A percentile compares a stretch with the other conserved stretches of the same genome.
Evolutionary conservation across 2,797 vertebrate genomes (phyloP).

Genomic region (Dromococcyx pavoninus): DNA sequence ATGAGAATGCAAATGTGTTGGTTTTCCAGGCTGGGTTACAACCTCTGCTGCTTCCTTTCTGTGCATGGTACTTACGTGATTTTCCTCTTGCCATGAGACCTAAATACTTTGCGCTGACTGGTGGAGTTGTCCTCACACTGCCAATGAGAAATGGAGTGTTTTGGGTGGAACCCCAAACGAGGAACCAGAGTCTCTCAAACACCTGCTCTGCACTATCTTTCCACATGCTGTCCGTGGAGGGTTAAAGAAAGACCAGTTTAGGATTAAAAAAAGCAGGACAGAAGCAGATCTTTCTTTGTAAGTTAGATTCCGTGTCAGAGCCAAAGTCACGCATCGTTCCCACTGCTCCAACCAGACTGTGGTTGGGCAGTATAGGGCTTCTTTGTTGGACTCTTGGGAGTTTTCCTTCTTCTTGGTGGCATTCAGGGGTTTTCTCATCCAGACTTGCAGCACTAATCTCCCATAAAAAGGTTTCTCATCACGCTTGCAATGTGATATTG

Average conservation of each 20-base stretch:
- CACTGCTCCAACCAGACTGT: neutral
- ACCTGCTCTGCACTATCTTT: neutral
- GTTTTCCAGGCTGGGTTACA: neutral
- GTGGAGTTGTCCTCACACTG: neutral
- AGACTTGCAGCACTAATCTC: neutral
- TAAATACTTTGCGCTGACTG: neutral
- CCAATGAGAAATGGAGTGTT: neutral
- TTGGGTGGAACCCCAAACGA: neutral
- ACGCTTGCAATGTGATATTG: neutral
- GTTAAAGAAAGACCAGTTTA: neutral
- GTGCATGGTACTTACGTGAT: neutral
- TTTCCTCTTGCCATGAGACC: neutral
- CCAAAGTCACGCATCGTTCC: rapidly evolving
- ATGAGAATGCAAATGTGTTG: conserved; percentile 33
- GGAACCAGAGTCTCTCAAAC: neutral
- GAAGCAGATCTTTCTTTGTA: neutral
- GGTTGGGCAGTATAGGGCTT: neutral
- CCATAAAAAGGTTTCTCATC: neutral
- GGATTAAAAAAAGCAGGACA: neutral
- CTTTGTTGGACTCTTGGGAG: neutral
- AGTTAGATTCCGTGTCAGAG: neutral
- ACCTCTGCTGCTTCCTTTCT: neutral
- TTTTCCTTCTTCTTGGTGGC: neutral
- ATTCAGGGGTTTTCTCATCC: neutral
- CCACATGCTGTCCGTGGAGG: neutral